These are phyloP conservation scores for Cydia splendana DNA, from an alignment of 1,140 invertebrate genomes.

Conservation along the genomic window DNA sequence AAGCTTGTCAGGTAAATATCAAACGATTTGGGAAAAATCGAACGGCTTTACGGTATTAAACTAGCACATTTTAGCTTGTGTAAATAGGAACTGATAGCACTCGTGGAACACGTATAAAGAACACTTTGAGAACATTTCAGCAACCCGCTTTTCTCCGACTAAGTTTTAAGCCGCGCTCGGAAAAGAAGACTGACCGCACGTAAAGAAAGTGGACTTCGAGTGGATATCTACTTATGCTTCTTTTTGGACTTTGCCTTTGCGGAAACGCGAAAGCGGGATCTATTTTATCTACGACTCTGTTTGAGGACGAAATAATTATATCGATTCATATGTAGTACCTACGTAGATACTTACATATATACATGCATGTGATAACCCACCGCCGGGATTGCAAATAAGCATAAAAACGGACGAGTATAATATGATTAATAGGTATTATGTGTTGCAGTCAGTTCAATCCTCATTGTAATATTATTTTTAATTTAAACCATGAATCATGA, in stretches of 20 bases:
- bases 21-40: too few species aligned
- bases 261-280: not conserved
- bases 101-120: conserved; percentile 25
- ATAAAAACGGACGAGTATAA: too few species aligned
- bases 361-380: too few species aligned
- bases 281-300: not conserved
- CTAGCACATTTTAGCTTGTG: not conserved
- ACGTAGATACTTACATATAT: not conserved
- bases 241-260: not conserved
- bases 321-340: not conserved
- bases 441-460: too few species aligned
- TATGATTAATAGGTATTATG: too few species aligned
- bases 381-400: too few species aligned
- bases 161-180: conserved; percentile 23
- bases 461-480: too few species aligned
- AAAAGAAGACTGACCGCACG: conserved; percentile 24
- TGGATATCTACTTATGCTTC: conserved; percentile 18
- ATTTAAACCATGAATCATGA: too few species aligned
- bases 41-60: not conserved
- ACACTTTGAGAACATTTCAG: conserved; percentile 18
- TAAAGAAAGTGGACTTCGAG: conserved; percentile 19
- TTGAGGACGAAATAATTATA: not conserved
- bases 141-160: conserved; percentile 19
- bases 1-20: too few species aligned
- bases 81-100: conserved; percentile 8